phyloP scores from a whole-genome alignment of 2,113 vertebrate species.

The Megaleporinus macrocephalus region DNA sequence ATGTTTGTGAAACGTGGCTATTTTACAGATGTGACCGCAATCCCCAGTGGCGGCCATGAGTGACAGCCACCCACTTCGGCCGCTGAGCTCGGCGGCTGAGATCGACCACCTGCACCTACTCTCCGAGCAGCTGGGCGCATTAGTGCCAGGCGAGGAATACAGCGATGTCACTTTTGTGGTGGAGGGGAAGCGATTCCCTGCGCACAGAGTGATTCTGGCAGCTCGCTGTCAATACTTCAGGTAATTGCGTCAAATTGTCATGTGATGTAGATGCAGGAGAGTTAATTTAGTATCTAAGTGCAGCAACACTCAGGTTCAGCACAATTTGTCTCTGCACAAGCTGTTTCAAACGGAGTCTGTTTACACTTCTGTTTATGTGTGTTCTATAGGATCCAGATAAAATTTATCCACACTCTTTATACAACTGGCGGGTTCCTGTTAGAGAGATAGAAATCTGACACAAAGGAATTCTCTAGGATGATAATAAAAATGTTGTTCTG shows the following conservation, averaged over 20 bases:
- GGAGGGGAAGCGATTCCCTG: conserved; percentile 94
- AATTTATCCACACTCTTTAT: no score
- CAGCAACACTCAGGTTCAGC: neutral
- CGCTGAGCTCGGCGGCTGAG: conserved; percentile 91
- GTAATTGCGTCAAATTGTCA: conserved; percentile 62
- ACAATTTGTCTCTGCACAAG: no score
- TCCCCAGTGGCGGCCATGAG: conserved; percentile 84
- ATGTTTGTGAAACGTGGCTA: neutral
- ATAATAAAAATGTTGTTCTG: no score
- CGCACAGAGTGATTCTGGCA: conserved; percentile 95
- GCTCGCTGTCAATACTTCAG: conserved; percentile 98
- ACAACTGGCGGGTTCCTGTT: no score
- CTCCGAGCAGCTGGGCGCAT: conserved; percentile 94
- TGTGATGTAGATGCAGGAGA: neutral
- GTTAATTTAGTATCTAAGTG: neutral
- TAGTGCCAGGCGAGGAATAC: conserved; percentile 93
- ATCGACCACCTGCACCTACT: conserved; percentile 97
- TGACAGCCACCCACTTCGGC: conserved; percentile 93
- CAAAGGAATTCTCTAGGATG: no score
- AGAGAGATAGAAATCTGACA: no score
- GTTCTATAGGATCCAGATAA: no score
- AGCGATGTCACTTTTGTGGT: conserved; percentile 97
- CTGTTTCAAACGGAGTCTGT: neutral
- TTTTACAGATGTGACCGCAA: conserved; percentile 69
- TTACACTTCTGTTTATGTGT: no score